A percentile compares a stretch with the other conserved stretches of the same genome.
These are phyloP conservation scores for Tineola bisselliella DNA, from an alignment of 2,888 invertebrate genomes.

Conservation along the genomic window DNA sequence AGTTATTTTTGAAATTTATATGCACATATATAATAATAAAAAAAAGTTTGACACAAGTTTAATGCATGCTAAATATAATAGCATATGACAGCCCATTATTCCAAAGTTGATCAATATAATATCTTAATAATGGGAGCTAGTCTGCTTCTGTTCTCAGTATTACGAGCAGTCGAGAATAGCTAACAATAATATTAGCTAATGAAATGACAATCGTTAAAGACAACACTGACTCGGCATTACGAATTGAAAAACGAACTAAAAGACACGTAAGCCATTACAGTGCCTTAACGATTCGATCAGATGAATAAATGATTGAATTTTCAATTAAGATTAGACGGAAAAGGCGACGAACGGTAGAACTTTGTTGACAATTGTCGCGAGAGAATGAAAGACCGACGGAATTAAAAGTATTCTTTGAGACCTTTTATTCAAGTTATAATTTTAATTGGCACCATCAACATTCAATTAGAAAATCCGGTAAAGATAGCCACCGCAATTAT, in stretches of 20 bases:
- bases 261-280: conserved; percentile 42
- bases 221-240: conserved; percentile 41
- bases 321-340: conserved; percentile 56
- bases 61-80: background rate
- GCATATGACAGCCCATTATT: background rate
- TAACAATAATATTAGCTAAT: conserved; percentile 10
- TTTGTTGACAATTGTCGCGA: conserved; percentile 47
- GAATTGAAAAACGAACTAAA: conserved; percentile 44
- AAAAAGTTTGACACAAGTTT: too few relatives aligned
- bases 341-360: conserved; percentile 24
- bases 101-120: background rate
- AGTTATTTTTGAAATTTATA: too few relatives aligned
- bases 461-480: conserved; percentile 8
- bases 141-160: background rate
- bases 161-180: background rate
- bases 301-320: conserved; percentile 61
- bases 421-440: conserved; percentile 8
- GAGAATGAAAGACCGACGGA: background rate
- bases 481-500: background rate
- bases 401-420: conserved; percentile 10
- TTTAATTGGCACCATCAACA: conserved; percentile 11
- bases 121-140: background rate
- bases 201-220: background rate
- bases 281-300: conserved; percentile 52
- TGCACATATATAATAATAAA: too few relatives aligned